These are phyloP conservation scores for Drosophila neotestacea DNA, from an alignment of 2,888 invertebrate genomes.

Conservation along the genomic window DNA sequence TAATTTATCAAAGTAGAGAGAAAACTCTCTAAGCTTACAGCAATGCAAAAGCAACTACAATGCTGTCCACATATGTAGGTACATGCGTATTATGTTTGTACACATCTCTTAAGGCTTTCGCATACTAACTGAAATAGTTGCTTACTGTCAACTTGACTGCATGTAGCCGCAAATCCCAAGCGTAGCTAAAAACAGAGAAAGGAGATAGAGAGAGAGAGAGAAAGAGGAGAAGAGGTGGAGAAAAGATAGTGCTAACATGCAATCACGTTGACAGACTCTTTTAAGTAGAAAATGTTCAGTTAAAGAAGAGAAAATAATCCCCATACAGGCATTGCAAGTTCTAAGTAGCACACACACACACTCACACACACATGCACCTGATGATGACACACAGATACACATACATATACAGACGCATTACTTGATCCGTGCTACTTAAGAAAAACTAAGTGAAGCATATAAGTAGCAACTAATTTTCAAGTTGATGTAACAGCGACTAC, in stretches of 20 bases:
- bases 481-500: slow-evolving; percentile 69
- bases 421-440: slow-evolving; percentile 80
- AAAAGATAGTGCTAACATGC: slow-evolving; percentile 61
- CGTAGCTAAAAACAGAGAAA: not conserved
- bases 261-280: slow-evolving; percentile 77
- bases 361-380: slow-evolving; percentile 62
- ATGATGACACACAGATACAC: slow-evolving; percentile 32
- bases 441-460: slow-evolving; percentile 80
- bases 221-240: not conserved
- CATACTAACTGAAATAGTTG: slow-evolving; percentile 36
- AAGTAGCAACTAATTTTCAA: slow-evolving; percentile 80
- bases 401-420: slow-evolving; percentile 31
- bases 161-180: slow-evolving; percentile 58
- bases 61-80: not conserved
- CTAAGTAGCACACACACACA: slow-evolving; percentile 57
- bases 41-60: not conserved
- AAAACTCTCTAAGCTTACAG: not conserved
- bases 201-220: not conserved
- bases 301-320: slow-evolving; percentile 70
- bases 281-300: slow-evolving; percentile 74
- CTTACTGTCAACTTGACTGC: slow-evolving; percentile 51
- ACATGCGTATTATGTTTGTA: not conserved
- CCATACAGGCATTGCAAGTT: slow-evolving; percentile 50
- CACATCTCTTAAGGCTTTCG: slow-evolving; percentile 26
- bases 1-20: too few relatives aligned